Conservation (phyloP, 2,113 vertebrate genomes). For the Hyla sarda region DNA sequence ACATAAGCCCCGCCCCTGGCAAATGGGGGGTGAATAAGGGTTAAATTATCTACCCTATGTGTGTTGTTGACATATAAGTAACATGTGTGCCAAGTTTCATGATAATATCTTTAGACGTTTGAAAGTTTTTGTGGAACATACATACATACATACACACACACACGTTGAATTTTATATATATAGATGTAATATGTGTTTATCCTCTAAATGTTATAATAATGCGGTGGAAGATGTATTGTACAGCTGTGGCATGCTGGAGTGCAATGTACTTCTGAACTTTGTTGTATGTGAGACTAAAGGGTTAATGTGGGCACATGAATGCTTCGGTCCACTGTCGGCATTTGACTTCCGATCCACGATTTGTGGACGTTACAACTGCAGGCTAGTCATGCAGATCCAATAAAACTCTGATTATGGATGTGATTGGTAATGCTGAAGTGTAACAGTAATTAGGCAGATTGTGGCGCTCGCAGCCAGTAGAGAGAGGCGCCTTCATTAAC, state of each 20-base stretch:
- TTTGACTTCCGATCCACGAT: neutral
- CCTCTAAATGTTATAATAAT: neutral
- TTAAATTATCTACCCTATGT: too few relatives aligned
- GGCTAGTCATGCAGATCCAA: conserved; percentile 7
- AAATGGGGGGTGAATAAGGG: too few relatives aligned
- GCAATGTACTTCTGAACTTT: neutral
- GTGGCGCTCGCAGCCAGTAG: neutral
- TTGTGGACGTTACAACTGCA: neutral
- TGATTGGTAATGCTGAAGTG: conserved; percentile 44
- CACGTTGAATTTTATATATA: too few relatives aligned
- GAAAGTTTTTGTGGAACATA: too few relatives aligned
- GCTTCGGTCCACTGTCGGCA: neutral
- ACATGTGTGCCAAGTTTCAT: too few relatives aligned
- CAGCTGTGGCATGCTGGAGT: too few relatives aligned
- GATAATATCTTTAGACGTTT: too few relatives aligned
- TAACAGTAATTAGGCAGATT: conserved; percentile 46
- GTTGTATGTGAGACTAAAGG: neutral
- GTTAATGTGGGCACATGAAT: neutral
- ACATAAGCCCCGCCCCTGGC: too few relatives aligned
- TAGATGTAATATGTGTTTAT: neutral
- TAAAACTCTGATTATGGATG: conserved; percentile 47
- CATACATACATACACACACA: too few relatives aligned
- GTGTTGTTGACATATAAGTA: too few relatives aligned
- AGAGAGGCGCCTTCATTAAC: conserved; percentile 42
- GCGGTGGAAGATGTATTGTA: neutral